Evolutionary conservation across 1,140 invertebrate species (phyloP).

Genomic region (Lethocerus indicus): DNA sequence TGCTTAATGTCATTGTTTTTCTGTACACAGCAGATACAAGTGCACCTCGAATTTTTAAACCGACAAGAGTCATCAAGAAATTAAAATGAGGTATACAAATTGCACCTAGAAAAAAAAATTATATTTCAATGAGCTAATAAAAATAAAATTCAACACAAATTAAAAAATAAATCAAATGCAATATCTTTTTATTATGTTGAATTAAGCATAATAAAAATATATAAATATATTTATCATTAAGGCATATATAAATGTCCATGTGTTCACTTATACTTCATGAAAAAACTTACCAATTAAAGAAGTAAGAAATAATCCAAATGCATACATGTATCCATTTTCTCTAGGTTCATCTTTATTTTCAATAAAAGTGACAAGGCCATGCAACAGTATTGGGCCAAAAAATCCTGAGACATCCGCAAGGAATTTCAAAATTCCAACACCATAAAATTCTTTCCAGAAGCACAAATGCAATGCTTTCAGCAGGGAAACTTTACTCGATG

Average conservation of each 20-base stretch:
- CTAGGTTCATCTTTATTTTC: conserved; percentile 49
- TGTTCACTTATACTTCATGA: background rate
- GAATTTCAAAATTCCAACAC: conserved; percentile 74
- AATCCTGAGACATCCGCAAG: conserved; percentile 68
- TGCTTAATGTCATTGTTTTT: conserved; percentile 53
- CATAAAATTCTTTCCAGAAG: conserved; percentile 78
- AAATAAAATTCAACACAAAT: too few species aligned
- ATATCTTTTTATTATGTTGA: too few species aligned
- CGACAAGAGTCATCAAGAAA: conserved; percentile 68
- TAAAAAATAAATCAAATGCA: too few species aligned
- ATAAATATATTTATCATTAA: background rate
- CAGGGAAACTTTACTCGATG: conserved; percentile 30
- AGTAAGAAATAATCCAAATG: conserved; percentile 44
- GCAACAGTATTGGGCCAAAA: conserved; percentile 74
- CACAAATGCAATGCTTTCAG: conserved; percentile 56
- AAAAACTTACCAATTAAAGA: conserved; percentile 39
- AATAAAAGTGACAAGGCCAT: conserved; percentile 62
- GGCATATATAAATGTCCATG: background rate
- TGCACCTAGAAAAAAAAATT: conserved; percentile 31
- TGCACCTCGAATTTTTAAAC: conserved; percentile 70
- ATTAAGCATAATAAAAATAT: conserved; percentile 1
- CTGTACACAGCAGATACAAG: conserved; percentile 72
- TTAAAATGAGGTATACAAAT: conserved; percentile 78
- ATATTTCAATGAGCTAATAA: conserved; percentile 13
- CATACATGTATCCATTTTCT: conserved; percentile 62